Evolutionary conservation across 2,113 vertebrate genomes (phyloP), one percentile per base, ranked within the genome.

Genomic region (Cebidichthys violaceus): DNA sequence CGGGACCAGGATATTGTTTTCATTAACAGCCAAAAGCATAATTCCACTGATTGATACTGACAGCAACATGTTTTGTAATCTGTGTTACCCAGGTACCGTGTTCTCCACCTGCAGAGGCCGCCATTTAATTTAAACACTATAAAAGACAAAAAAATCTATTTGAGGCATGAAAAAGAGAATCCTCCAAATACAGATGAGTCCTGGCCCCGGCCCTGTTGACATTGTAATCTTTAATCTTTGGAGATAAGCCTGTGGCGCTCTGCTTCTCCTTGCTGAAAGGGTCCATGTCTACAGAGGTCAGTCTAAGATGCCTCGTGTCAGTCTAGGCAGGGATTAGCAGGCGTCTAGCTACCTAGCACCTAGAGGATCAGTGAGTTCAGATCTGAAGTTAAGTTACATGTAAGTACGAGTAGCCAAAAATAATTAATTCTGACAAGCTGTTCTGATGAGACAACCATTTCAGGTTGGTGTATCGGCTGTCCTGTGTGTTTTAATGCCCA

Each of bases 251-350:
- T 65, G 73, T 47, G 29, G 39, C 37, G 37, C 13, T 57, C 18
- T 57, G 18, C 54, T 57, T 17, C 4, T 14, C 47, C n/a, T 75
- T 52, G 13, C 31, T 70, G 60, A 67, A 75, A 47, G 29, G 66
- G 50, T 45, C 39, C 22, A 31, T 62, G 47, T 22, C 17, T 29
- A 6, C 2, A 41, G 47, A 75, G 61, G 68, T 86, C 78, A 69
- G 27, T 37, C 45, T 37, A 33, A 75, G 37, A n/a, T 54, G 31
- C 69, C 52, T 55, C 14, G 3, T 54, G 64, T 76, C 43, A 77
- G 57, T 74, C 68, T 78, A n/a, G 13, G 43, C 52, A 60, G 57
- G 15, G 59, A 82, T 85, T 68, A 82, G 54, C 52, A 57, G 62
- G 62, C 50, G 29, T 82, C 73, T 64, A 65, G 54, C 47, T 59